Conservation (phyloP, 2,113 vertebrate genomes). For the Centropristis striata region DNA sequence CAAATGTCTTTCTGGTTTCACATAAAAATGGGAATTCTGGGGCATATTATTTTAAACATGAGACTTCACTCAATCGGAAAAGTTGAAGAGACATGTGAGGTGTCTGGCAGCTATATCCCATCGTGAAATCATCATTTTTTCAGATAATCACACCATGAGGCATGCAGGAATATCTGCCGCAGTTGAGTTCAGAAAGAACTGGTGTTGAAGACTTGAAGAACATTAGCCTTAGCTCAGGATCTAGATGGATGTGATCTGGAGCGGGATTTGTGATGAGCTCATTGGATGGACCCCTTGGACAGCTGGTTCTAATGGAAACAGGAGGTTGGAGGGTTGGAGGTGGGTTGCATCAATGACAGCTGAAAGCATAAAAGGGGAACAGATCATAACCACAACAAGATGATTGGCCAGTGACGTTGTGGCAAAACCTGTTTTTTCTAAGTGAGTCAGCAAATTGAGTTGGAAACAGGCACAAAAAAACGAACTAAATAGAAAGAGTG, state of each 20-base stretch:
- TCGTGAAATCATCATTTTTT: constrained; percentile 3
- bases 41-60: neutral
- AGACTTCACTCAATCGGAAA: neutral
- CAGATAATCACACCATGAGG: neutral
- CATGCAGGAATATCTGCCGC: constrained; percentile 4
- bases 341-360: constrained; percentile 4
- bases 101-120: neutral
- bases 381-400: neutral
- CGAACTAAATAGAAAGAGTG: neutral
- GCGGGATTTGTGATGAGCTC: constrained; percentile 21
- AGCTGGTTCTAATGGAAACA: constrained; percentile 42
- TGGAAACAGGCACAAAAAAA: neutral
- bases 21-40: neutral
- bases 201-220: constrained; percentile 1
- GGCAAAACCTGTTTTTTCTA: neutral
- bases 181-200: neutral
- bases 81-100: neutral
- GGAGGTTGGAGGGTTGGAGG: neutral
- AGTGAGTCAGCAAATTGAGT: neutral
- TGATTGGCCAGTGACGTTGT: neutral
- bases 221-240: constrained; percentile 20
- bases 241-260: constrained; percentile 46
- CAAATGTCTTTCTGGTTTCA: neutral
- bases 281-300: constrained; percentile 23
- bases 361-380: neutral